Percentiles rank a stretch among this genome's conserved stretches.
phyloP scores from a whole-genome alignment of 2,113 vertebrate genomes.

The Peromyscus maniculatus region DNA sequence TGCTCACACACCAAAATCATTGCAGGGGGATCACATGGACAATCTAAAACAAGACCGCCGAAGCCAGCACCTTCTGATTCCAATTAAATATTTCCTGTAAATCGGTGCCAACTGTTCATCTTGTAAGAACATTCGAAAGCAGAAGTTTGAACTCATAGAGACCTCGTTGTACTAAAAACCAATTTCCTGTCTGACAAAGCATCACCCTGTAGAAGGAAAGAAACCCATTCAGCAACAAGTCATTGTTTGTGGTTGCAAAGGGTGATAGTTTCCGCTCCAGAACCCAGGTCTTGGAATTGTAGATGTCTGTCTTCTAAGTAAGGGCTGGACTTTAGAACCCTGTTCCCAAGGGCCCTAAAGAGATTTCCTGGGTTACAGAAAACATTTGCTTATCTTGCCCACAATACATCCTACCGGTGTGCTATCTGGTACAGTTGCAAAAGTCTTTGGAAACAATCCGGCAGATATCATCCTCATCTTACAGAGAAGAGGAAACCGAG shows the following conservation, averaged over 20 bases:
- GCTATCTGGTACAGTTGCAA: slow-evolving; percentile 28
- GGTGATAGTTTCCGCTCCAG: slow-evolving; percentile 81
- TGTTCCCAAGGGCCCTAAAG: slow-evolving; percentile 39
- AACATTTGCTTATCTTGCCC: slow-evolving; percentile 67
- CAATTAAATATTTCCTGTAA: slow-evolving; percentile 91
- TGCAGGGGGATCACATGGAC: slow-evolving; percentile 78
- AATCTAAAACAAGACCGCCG: slow-evolving; percentile 83
- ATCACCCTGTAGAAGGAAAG: slow-evolving; percentile 86
- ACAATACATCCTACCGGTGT: neutral
- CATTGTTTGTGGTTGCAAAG: slow-evolving; percentile 82
- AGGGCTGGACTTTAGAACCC: neutral
- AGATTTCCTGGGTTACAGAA: slow-evolving; percentile 70
- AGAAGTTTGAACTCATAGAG: slow-evolving; percentile 88
- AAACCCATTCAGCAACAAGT: slow-evolving; percentile 86
- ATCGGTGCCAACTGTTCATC: slow-evolving; percentile 88
- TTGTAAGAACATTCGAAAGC: slow-evolving; percentile 89
- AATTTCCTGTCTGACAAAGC: slow-evolving; percentile 92
- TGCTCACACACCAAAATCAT: slow-evolving; percentile 72
- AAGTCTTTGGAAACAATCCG: slow-evolving; percentile 19
- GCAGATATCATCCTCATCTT: neutral
- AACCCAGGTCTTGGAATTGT: neutral
- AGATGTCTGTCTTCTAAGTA: slow-evolving; percentile 54
- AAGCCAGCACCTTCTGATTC: slow-evolving; percentile 88
- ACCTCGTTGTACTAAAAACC: slow-evolving; percentile 88
- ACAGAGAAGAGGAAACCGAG: slow-evolving; percentile 48